Percentiles rank a stretch among this genome's conserved stretches.
Conservation (phyloP, 2,888 invertebrate species). For the Pseudococcus viburni region DNA sequence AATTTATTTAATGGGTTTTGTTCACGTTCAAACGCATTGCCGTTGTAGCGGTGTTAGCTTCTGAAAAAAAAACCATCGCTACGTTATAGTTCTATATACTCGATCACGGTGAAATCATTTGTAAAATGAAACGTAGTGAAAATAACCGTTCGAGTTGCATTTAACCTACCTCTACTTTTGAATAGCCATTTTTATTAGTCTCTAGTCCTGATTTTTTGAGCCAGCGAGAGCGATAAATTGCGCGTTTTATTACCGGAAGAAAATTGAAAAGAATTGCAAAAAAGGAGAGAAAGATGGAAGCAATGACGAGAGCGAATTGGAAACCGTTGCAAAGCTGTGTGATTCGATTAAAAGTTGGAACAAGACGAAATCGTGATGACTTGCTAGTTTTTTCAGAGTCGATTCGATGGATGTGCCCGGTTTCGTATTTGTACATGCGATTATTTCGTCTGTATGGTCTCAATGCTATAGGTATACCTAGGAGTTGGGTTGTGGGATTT, state of each 20-base stretch:
- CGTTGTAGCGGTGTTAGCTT: not conserved
- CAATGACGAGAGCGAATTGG: constrained; percentile 7
- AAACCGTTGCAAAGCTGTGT: constrained; percentile 16
- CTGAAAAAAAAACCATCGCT: not conserved
- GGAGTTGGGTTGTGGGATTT: constrained; percentile 7
- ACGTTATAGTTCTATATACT: not conserved
- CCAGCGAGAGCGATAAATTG: too few relatives aligned
- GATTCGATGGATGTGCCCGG: not conserved
- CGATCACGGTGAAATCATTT: constrained; percentile 15
- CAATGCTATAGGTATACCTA: not conserved
- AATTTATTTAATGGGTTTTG: constrained; percentile 54
- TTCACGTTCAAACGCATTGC: constrained; percentile 17
- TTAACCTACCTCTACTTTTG: too few relatives aligned
- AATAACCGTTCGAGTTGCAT: not conserved
- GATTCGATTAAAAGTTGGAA: constrained; percentile 37
- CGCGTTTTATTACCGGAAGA: not conserved
- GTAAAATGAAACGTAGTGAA: constrained; percentile 5
- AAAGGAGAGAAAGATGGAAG: not conserved
- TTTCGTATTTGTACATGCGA: not conserved
- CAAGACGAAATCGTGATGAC: constrained; percentile 10
- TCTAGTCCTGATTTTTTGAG: too few relatives aligned
- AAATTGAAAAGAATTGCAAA: not conserved
- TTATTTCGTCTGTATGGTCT: not conserved
- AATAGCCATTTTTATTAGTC: too few relatives aligned
- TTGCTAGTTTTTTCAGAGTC: not conserved